Evolutionary conservation across 2,113 vertebrate species (phyloP).

Genomic region (Dissostichus mawsoni): DNA sequence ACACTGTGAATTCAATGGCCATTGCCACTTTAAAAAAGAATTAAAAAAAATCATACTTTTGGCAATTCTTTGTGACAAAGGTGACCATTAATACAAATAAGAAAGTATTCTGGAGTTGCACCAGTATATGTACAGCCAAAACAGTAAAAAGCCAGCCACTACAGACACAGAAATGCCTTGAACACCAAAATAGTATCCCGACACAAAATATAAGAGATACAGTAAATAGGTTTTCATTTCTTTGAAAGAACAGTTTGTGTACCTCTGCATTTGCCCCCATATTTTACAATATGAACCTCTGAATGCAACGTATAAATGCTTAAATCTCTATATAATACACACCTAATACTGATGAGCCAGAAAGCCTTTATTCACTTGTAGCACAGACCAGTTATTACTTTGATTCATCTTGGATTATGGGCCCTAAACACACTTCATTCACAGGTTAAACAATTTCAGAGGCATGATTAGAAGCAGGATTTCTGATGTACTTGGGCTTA

Average conservation of each 20-base stretch:
- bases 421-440: conserved; percentile 35
- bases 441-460: conserved; percentile 29
- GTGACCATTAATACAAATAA: conserved; percentile 1
- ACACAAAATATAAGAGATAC: neutral
- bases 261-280: neutral
- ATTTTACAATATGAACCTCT: conserved; percentile 3
- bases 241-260: neutral
- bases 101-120: neutral
- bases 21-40: neutral
- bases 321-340: conserved; percentile 13
- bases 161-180: conserved; percentile 23
- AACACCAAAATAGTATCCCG: conserved; percentile 1
- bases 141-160: conserved; percentile 4
- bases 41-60: neutral
- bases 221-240: neutral
- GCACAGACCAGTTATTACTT: conserved; percentile 14
- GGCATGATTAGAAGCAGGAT: conserved; percentile 31
- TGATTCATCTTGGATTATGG: conserved; percentile 37
- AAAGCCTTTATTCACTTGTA: conserved; percentile 13
- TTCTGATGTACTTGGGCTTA: conserved; percentile 32
- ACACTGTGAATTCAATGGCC: neutral
- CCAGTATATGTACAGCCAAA: neutral
- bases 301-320: conserved; percentile 10
- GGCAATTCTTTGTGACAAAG: neutral
- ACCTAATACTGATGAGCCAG: conserved; percentile 7